Evolutionary conservation across 2,888 invertebrate genomes (phyloP).

Genomic region (Ephialtes manifestator): DNA sequence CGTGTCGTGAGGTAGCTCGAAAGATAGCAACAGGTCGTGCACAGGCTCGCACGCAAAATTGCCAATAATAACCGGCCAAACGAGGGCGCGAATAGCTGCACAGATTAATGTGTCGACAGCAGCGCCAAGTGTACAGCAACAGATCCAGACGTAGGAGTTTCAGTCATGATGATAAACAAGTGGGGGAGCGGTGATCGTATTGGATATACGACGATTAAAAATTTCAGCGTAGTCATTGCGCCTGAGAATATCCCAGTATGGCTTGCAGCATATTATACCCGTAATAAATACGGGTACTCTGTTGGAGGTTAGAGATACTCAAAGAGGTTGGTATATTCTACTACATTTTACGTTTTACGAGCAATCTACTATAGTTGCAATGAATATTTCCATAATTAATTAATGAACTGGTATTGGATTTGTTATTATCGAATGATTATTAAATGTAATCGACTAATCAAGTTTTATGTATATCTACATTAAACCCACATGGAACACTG

Average conservation of each 20-base stretch:
- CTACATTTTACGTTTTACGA: background rate
- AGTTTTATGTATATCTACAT: no score
- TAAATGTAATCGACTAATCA: no score
- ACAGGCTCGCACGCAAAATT: background rate
- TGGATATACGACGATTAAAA: slow-evolving; percentile 19
- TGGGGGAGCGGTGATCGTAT: slow-evolving; percentile 7
- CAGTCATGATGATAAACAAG: slow-evolving; percentile 6
- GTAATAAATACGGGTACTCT: background rate
- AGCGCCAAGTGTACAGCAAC: background rate
- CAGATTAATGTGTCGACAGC: slow-evolving; percentile 1
- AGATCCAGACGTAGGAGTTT: background rate
- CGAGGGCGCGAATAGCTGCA: background rate
- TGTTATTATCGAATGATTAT: no score
- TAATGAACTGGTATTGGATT: no score
- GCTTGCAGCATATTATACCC: background rate
- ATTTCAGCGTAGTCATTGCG: slow-evolving; percentile 14
- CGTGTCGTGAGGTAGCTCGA: slow-evolving; percentile 9
- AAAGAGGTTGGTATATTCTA: background rate
- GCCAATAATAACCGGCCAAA: slow-evolving; percentile 10
- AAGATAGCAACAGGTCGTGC: background rate
- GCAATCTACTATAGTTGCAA: no score
- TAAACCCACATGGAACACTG: no score
- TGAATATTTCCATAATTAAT: no score
- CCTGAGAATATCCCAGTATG: background rate
- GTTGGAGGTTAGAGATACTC: background rate